Base-by-base conservation (phyloP, 53 echinoderm and acorn worm genomes). In the Mesocentrotus franciscanus region DNA sequence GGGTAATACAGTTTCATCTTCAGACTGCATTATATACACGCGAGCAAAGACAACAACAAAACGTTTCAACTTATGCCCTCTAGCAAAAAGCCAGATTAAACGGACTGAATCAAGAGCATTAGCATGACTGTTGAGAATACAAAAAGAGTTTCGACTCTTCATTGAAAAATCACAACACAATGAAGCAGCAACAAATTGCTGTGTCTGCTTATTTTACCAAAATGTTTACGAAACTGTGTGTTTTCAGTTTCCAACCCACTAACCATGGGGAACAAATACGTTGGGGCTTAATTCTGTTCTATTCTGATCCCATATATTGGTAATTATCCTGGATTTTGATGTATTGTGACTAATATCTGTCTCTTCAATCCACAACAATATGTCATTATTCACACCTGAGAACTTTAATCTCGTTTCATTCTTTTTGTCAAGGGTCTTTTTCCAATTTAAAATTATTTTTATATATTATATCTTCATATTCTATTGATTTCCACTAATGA, bases 211-310 rank as follows among this genome's bases (percentile, higher is more conserved):
- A 87, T 58, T 87, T 87, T 87, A 12, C 14, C 58, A 58, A 33
- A 87, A 87, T 87, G 87, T 87, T 87, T 87, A 87, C 27, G 12
- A 87, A 59, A 57, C 87, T 58, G n/a, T 87, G 36, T 83, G 84
- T 87, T 58, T 87, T 10, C 58, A 11, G 87, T 58, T 87, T 87
- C 87, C 27, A 27, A 9, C 87, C 87, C 24, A 87, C 57, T 57
- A 87, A 59, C 58, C 56, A 57, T n/a, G 87, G 59, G 87, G 39
- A 87, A 87, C 56, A 87, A 87, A 87, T 87, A 87, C 87, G 11
- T 58, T n/a, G n/a, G 16, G 58, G 58, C 57, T n/a, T n/a, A n/a
- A n/a, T 58, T 57, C 87, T 14, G 58, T 9, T 87, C 56, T 87
- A 27, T 57, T n/a, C 4, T 49, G 3, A 42, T 84, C 57, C 57